phyloP scores from a whole-genome alignment of 2,888 invertebrate species.

The Lasioglossum villosulum region DNA sequence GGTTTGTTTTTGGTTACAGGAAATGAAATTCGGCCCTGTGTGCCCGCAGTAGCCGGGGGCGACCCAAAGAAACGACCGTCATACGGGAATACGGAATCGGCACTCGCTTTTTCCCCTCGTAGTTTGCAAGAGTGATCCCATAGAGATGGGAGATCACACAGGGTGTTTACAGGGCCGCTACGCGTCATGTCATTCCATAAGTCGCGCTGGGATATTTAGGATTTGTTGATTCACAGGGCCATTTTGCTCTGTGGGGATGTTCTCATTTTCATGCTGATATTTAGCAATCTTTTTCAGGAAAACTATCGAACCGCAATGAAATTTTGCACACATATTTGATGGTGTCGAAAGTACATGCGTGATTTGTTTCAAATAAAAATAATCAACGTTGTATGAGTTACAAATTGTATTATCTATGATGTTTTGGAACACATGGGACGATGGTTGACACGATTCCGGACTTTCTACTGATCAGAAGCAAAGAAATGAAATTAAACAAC shows the following conservation, averaged over 20 bases:
- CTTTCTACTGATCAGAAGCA: too few species aligned
- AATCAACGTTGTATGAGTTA: background rate
- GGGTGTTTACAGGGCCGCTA: background rate
- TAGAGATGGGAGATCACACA: background rate
- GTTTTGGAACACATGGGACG: too few species aligned
- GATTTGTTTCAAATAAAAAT: too few species aligned
- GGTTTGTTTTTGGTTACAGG: slow-evolving; percentile 1
- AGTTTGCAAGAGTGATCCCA: background rate
- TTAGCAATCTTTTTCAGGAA: background rate
- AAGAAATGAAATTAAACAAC: too few species aligned
- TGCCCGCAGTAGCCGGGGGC: background rate
- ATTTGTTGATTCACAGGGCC: background rate
- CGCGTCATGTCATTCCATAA: background rate
- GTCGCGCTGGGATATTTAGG: background rate
- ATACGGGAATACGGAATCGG: background rate
- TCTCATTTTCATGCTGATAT: too few species aligned
- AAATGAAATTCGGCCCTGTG: background rate
- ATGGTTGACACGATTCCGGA: too few species aligned
- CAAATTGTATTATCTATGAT: background rate
- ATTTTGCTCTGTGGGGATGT: background rate
- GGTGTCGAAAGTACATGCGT: too few species aligned
- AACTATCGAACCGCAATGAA: background rate
- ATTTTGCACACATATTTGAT: background rate
- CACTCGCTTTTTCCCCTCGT: background rate
- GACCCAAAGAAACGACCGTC: background rate